phyloP scores from a whole-genome alignment of 23 tunicate species.

The Oikopleura dioica region DNA sequence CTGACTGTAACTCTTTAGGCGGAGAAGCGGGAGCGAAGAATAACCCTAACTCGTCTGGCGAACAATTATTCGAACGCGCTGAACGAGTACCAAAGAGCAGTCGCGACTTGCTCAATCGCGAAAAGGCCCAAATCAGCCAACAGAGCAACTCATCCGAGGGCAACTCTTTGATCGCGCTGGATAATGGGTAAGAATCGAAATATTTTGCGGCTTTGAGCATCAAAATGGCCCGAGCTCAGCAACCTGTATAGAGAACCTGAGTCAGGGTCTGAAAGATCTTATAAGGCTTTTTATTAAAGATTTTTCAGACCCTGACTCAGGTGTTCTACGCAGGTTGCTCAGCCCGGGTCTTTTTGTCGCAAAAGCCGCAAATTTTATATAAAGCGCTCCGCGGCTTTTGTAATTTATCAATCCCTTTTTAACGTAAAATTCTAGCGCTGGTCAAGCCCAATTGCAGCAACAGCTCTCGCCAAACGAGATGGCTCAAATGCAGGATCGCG shows the following conservation, averaged over 20 bases:
- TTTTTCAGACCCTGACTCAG: too few species aligned
- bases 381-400: too few species aligned
- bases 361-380: too few species aligned
- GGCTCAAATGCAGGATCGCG: conserved; percentile 49
- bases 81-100: conserved; percentile 49
- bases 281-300: too few species aligned
- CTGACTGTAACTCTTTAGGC: not conserved
- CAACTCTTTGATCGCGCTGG: not conserved
- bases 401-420: not conserved
- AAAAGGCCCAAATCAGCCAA: conserved; percentile 21
- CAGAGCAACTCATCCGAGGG: not conserved
- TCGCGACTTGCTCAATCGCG: conserved; percentile 59
- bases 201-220: too few species aligned
- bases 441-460: conserved; percentile 65
- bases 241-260: too few species aligned
- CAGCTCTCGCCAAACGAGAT: conserved; percentile 34
- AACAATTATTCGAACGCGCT: conserved; percentile 57
- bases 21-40: conserved; percentile 11
- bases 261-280: too few species aligned
- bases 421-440: conserved; percentile 12
- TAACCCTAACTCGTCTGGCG: conserved; percentile 20
- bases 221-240: too few species aligned
- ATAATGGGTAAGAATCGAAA: not conserved
- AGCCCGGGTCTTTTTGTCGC: too few species aligned
- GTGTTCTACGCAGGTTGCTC: too few species aligned